Evolutionary conservation across 2,888 invertebrate genomes (phyloP), one percentile per base, ranked within the genome.

Genomic region (Agelastica alni): DNA sequence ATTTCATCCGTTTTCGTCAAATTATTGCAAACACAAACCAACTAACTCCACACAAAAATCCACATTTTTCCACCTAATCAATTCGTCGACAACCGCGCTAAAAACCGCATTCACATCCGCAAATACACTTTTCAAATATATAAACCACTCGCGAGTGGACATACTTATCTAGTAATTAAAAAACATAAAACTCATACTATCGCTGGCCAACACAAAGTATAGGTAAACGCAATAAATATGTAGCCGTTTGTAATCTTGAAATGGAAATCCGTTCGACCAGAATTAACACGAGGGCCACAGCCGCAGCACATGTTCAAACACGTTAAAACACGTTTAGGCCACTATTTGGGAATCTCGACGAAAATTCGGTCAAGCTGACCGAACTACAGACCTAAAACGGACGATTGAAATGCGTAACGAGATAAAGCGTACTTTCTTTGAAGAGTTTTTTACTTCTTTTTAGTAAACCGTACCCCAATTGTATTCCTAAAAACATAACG

Each of bases 171-270:
- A 49, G 49, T 49, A 56, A 51, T 51, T 51, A 68, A 69, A 39
- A 67, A 66, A 62, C 69, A 67, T 68, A 64, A 69, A 70, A 67
- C 59, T 58, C 60, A 60, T 63, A 67, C 65, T 71, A 72, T 72
- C 72, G 64, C 68, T 60, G 53, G 57, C 60, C 59, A 59, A 62
- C 62, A 65, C 59, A 66, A 65, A 66, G 61, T 63, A 56, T 60
- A 58, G 60, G 66, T 68, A 70, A 71, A 70, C 68, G 68, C 62
- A 57, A 72, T 72, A 72, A 72, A 72, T 72, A n/a, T n/a, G n/a
- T n/a, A 70, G 57, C 62, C 54, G 64, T 59, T 60, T 62, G 64
- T 72, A 72, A 73, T 72, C 71, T 71, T 71, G 59, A 65, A 69
- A 70, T 69, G 70, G 67, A 66, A 70, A 70, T 70, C 69, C 66